phyloP scores from a whole-genome alignment of 2,888 invertebrate genomes.

The Drosophila nr. perissopoda region DNA sequence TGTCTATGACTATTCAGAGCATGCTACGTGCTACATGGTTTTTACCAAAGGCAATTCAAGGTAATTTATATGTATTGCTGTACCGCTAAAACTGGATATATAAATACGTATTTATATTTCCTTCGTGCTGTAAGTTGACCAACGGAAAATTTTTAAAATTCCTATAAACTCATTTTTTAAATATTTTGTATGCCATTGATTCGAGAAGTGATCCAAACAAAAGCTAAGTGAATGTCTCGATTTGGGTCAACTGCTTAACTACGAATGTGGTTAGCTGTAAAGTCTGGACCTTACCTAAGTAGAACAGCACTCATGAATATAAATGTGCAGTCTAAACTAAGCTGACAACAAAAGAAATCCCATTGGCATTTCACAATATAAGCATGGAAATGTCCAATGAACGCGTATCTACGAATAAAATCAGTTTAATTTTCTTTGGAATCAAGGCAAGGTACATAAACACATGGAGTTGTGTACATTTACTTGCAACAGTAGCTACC shows the following conservation, averaged over 20 bases:
- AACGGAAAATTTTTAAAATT: neutral
- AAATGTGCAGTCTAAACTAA: conserved; percentile 2
- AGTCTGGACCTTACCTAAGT: conserved; percentile 2
- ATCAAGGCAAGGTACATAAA: conserved; percentile 30
- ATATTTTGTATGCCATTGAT: neutral
- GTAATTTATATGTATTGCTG: neutral
- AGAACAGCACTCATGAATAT: conserved; percentile 15
- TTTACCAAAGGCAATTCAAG: neutral
- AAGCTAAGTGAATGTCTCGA: conserved; percentile 19
- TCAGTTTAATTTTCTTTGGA: conserved; percentile 48
- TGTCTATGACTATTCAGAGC: conserved; percentile 1
- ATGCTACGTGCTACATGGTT: neutral
- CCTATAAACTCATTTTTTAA: neutral
- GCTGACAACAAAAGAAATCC: conserved; percentile 30
- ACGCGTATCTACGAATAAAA: conserved; percentile 34
- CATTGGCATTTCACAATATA: conserved; percentile 48
- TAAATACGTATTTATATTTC: neutral
- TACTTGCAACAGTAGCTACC: conserved; percentile 33
- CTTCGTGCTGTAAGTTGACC: neutral
- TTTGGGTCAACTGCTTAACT: conserved; percentile 27
- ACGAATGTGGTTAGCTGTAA: conserved; percentile 19
- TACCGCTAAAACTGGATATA: neutral
- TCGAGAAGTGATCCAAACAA: neutral
- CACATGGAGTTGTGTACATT: conserved; percentile 10
- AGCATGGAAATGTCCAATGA: conserved; percentile 1